A percentile compares a stretch with the other conserved stretches of the same genome.
phyloP scores from a whole-genome alignment of 64 coral and sea anemone species.

The Cladopsammia gracilis region DNA sequence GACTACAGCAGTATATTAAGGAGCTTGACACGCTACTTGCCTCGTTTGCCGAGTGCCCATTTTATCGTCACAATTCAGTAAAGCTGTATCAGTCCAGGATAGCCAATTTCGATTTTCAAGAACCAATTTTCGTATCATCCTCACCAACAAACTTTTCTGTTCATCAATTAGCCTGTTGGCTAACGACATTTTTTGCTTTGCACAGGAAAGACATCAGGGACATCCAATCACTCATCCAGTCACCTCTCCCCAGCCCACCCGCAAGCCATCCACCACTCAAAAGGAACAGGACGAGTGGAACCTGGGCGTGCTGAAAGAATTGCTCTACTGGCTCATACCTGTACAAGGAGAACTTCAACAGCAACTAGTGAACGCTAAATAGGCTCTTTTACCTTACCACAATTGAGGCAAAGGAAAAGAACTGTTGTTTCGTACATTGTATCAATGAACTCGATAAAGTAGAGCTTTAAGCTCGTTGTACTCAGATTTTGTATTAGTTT shows the following conservation, averaged over 20 bases:
- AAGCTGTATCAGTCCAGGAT: no score
- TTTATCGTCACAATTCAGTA: no score
- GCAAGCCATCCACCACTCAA: conserved; percentile 25
- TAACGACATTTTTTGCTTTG: not conserved
- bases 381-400: not conserved
- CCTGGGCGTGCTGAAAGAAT: conserved; percentile 31
- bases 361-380: not conserved
- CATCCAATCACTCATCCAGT: not conserved
- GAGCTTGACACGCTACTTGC: no score
- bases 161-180: not conserved
- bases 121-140: no score
- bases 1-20: no score
- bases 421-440: conserved; percentile 2
- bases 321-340: not conserved
- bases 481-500: not conserved
- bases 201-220: not conserved
- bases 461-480: conserved; percentile 1
- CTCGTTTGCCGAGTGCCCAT: no score
- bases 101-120: no score
- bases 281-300: conserved; percentile 45
- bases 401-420: not conserved
- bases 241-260: conserved; percentile 2
- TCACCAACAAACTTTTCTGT: no score
- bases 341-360: not conserved
- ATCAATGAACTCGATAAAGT: conserved; percentile 11